Evolutionary conservation across 2,797 vertebrate genomes (phyloP).

Genomic region (Gobionotothen gibberifrons): DNA sequence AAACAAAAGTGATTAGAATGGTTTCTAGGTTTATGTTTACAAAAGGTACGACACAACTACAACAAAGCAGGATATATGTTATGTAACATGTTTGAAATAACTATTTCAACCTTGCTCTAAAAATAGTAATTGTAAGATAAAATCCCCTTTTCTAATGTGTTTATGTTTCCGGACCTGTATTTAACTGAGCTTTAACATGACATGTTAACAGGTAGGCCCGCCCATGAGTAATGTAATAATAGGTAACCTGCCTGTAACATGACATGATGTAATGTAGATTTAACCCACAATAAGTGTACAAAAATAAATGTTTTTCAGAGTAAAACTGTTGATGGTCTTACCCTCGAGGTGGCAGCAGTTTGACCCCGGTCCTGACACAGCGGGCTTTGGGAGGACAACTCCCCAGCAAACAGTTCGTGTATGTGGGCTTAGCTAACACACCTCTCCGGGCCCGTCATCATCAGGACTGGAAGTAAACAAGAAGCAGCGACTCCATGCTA

Average conservation of each 20-base stretch:
- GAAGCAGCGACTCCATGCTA: constrained; percentile 62
- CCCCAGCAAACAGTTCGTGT: constrained; percentile 39
- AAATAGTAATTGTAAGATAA: too few species aligned
- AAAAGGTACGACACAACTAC: too few species aligned
- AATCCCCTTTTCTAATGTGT: too few species aligned
- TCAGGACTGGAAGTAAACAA: constrained; percentile 73
- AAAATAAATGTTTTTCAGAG: neutral
- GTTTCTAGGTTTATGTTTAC: too few species aligned
- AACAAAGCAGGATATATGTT: too few species aligned
- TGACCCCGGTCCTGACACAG: constrained; percentile 28
- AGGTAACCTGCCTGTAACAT: neutral
- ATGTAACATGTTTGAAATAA: too few species aligned
- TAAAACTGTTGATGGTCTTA: neutral
- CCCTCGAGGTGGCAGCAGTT: constrained; percentile 30
- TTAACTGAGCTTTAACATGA: neutral
- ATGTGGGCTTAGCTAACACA: constrained; percentile 67
- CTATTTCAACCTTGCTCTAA: too few species aligned
- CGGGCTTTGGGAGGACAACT: constrained; percentile 29
- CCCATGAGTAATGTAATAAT: neutral
- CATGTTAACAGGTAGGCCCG: constrained; percentile 53
- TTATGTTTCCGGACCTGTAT: too few species aligned
- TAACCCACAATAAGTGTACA: neutral
- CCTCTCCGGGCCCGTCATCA: constrained; percentile 65
- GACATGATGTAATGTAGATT: neutral
- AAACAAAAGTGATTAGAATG: too few species aligned